Percentiles rank a stretch among this genome's conserved stretches.
Evolutionary conservation across 2,888 invertebrate genomes (phyloP).

Genomic region (Nomada flava): DNA sequence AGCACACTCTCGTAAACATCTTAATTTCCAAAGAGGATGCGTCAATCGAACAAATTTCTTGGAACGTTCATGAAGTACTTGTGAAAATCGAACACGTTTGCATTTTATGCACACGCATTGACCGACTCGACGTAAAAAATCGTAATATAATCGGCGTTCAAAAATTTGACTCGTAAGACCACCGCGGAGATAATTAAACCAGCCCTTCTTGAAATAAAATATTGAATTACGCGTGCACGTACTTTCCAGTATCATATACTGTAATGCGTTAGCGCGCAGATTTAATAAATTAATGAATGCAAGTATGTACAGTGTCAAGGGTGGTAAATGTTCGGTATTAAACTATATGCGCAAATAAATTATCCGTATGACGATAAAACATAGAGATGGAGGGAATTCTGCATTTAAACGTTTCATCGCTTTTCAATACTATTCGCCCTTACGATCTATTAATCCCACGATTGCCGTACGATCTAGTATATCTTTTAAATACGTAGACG

Average conservation of each 20-base stretch:
- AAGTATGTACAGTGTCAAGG: constrained; percentile 29
- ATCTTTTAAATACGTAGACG: constrained; percentile 17
- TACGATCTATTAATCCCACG: constrained; percentile 36
- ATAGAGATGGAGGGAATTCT: not conserved
- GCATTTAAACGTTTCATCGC: not conserved
- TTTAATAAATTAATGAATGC: too few species aligned
- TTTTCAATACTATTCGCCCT: constrained; percentile 31
- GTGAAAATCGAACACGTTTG: constrained; percentile 17
- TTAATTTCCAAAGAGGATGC: not conserved
- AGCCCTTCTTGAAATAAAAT: too few species aligned
- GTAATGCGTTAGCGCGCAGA: too few species aligned
- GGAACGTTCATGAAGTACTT: not conserved
- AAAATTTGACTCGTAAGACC: too few species aligned
- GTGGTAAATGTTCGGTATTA: too few species aligned
- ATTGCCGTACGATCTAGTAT: constrained; percentile 31
- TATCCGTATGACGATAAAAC: not conserved
- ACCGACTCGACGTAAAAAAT: not conserved
- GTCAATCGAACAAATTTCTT: not conserved
- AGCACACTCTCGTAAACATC: not conserved
- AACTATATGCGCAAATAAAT: too few species aligned
- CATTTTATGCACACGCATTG: not conserved
- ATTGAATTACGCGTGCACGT: too few species aligned
- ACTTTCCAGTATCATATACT: too few species aligned
- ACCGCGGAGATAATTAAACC: not conserved
- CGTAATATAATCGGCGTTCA: not conserved